Evolutionary conservation across 2,797 vertebrate genomes (phyloP), one percentile per base, ranked within the genome.

Genomic region (Epinephelus awoara): DNA sequence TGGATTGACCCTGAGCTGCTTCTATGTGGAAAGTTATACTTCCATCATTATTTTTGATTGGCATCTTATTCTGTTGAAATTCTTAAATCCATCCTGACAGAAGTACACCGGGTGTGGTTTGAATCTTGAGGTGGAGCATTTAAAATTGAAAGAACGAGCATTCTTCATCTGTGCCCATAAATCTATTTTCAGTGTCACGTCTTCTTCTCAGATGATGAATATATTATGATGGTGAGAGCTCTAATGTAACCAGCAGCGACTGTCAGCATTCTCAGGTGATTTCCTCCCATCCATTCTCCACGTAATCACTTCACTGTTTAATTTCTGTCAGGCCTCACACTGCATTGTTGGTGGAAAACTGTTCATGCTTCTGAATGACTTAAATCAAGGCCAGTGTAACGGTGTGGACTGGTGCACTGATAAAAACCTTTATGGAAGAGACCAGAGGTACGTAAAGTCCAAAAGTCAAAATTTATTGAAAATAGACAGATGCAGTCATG

Each of bases 321-420:
- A 18, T 51, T 46, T 56, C 29, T 34, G 21, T 58, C 49, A 38
- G 49, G 27, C 3, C 25, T 59, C 21, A 54, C 14, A 8, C 8
- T 76, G 25, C 42, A 82, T 68, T 67, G 63, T 85, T 73, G 21
- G 82, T 77, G 51, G 38, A 67, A 54, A 57, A 51, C 58, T 83
- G 63, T 75, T 75, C 64, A 69, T 55, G 42, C 55, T 56, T 73
- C 42, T 75, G 34, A 84, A 91, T 81, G 52, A 82, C 62, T 80
- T 21, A 63, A 25, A n/a, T 34, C 40, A 58, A 18, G 44, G 29
- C 8, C 51, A n/a, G 25, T 1, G 46, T 11, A 8, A 34, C 7
- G 34, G 15, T 21, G 46, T 50, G 34, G 19, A 54, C 18, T 14
- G 2, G 4, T 62, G 14, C 46, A 13, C 23, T 11, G 25, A 79